Base-by-base conservation (phyloP, 2,113 vertebrate genomes). In the Osmerus eperlanus region DNA sequence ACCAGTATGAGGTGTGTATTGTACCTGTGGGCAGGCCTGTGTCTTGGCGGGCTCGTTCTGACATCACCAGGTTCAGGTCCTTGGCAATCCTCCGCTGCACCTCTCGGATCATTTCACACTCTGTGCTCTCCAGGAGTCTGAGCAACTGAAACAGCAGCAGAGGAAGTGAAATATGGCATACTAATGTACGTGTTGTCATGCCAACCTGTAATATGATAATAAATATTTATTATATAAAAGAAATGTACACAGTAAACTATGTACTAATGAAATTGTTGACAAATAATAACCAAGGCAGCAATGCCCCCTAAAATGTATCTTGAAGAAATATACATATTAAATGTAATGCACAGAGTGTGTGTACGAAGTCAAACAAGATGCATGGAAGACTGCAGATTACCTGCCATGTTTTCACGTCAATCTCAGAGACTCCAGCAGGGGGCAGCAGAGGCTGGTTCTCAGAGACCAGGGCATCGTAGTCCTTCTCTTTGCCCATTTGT, bases 41-140 rank as follows among this genome's bases (percentile, higher is more conserved):
- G 7, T 88, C 83, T 72, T 88, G 73, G 55, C 84, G 86, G 2
- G 84, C 82, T 74, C 87, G 88, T 88, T 94, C 94, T 64, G 91
- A 90, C 62, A 86, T 81, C 73, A 91, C 85, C 74, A 92, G 79
- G 4, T 75, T 90, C 25, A 86, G 74, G 62, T 93, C 87, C 71
- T 79, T 80, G 63, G 76, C 86, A 59, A 92, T 85, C 85, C 87
- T 93, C 79, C 81, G 92, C 79, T 90, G 79, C 68, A 90, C 72
- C 4, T 91, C 82, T 73, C 71, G 78, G 74, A 94, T 92, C 92
- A 90, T 91, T 69, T 91, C 89, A 52, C 88, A 89, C 86, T 94
- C 89, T 18, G 87, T 77, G 74, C 79, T 91, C 89, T 95, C 91
- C 84, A 94, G 82, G 73, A 94, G 89, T 23, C 91, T 91, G 79